phyloP scores from a whole-genome alignment of 2,113 vertebrate genomes.

The Cepphus grylle region DNA sequence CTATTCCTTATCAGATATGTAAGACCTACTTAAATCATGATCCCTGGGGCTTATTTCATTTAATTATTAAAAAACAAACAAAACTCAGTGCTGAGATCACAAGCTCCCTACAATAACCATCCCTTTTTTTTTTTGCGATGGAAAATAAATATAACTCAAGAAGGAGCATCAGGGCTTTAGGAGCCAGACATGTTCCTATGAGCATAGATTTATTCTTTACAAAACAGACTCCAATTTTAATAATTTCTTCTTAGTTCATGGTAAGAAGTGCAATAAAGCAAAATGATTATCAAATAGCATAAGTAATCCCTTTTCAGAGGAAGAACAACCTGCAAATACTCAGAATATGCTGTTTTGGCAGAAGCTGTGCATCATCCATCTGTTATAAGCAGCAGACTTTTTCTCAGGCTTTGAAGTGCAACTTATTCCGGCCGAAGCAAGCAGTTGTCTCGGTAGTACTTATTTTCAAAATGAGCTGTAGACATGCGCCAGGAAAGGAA shows the following conservation, averaged over 20 bases:
- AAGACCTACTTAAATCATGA: not conserved
- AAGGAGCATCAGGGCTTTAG: not conserved
- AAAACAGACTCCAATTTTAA: not conserved
- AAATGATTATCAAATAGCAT: not conserved
- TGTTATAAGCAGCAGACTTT: not conserved
- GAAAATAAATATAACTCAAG: not conserved
- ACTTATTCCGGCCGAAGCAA: not conserved
- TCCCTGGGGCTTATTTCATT: not conserved
- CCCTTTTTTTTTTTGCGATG: not conserved
- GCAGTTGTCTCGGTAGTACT: not conserved
- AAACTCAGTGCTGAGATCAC: not conserved
- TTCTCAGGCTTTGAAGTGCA: conserved; percentile 6
- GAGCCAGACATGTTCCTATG: not conserved
- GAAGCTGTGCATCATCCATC: not conserved
- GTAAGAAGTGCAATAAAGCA: not conserved
- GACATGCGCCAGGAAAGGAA: not conserved
- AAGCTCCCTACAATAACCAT: not conserved
- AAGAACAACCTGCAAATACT: not conserved
- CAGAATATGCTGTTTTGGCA: not conserved
- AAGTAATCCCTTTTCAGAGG: not conserved
- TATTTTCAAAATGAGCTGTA: not conserved
- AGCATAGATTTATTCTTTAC: not conserved
- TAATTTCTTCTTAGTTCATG: not conserved
- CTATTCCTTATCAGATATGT: not conserved
- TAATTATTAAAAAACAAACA: not conserved